These are phyloP conservation scores for Priapulus caudatus DNA, from an alignment of 2,888 invertebrate genomes.

Conservation along the genomic window DNA sequence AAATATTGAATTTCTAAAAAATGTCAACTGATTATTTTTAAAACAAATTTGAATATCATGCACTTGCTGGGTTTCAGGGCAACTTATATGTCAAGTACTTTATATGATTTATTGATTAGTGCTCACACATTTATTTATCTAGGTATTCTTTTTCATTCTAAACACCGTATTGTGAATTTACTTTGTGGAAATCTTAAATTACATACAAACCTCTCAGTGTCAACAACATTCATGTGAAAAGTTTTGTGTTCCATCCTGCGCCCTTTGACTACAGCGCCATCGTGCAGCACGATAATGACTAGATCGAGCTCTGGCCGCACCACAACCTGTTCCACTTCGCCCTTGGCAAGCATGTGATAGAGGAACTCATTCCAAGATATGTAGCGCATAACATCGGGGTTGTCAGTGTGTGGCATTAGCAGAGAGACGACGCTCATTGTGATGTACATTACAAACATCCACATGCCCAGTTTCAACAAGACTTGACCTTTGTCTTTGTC, in stretches of 20 bases:
- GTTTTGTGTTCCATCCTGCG: slow-evolving; percentile 44
- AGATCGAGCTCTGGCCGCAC: slow-evolving; percentile 71
- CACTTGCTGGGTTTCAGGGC: no score
- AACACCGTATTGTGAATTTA: no score
- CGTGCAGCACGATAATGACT: slow-evolving; percentile 68
- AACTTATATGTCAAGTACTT: no score
- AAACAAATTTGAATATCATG: no score
- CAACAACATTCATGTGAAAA: slow-evolving; percentile 8
- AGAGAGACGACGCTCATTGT: slow-evolving; percentile 58
- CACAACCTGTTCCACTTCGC: slow-evolving; percentile 63
- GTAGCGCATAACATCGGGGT: slow-evolving; percentile 64
- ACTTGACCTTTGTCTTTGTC: neutral
- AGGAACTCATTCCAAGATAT: slow-evolving; percentile 96
- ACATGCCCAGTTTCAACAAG: slow-evolving; percentile 41
- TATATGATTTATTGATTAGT: no score
- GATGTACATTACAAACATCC: slow-evolving; percentile 64
- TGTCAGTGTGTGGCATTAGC: slow-evolving; percentile 55
- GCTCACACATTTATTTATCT: no score
- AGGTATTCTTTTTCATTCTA: no score
- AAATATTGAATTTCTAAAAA: no score
- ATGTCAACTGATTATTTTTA: no score
- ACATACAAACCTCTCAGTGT: slow-evolving; percentile 2
- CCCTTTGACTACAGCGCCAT: slow-evolving; percentile 75
- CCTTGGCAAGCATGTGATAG: slow-evolving; percentile 81
- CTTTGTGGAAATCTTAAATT: no score